phyloP scores from a whole-genome alignment of 2,797 vertebrate genomes.

The Ceyx erithaca region DNA sequence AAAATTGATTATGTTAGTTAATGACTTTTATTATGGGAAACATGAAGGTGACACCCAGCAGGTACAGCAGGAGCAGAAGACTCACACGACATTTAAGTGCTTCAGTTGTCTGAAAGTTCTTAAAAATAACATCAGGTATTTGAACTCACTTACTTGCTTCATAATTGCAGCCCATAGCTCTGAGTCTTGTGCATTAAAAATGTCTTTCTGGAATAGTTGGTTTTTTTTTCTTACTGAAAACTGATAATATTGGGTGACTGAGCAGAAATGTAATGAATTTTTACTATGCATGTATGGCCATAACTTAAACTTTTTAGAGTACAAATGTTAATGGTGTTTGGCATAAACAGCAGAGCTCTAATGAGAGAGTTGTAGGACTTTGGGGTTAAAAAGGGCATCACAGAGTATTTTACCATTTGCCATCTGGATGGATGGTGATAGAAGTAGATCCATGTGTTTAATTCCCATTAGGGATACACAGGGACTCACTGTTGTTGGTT shows the following conservation, averaged over 20 bases:
- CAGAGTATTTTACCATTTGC: slow-evolving; percentile 56
- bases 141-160: slow-evolving; percentile 22
- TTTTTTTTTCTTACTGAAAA: background rate
- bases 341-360: background rate
- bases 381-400: slow-evolving; percentile 17
- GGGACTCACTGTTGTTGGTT: slow-evolving; percentile 85
- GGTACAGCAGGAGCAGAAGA: slow-evolving; percentile 83
- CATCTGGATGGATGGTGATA: slow-evolving; percentile 79
- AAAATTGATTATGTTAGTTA: slow-evolving; percentile 97
- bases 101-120: slow-evolving; percentile 97
- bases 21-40: slow-evolving; percentile 95
- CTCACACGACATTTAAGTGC: slow-evolving; percentile 93
- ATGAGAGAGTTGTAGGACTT: slow-evolving; percentile 10
- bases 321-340: background rate
- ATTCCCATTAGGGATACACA: slow-evolving; percentile 74
- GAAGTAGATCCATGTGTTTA: slow-evolving; percentile 48
- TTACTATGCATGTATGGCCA: background rate
- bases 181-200: background rate
- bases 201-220: background rate
- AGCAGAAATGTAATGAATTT: background rate
- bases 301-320: background rate
- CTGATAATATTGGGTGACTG: background rate
- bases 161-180: background rate
- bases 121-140: slow-evolving; percentile 97
- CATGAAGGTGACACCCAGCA: slow-evolving; percentile 85